Base-by-base conservation (phyloP, 2,888 invertebrate species). In the Cloeon dipterum region DNA sequence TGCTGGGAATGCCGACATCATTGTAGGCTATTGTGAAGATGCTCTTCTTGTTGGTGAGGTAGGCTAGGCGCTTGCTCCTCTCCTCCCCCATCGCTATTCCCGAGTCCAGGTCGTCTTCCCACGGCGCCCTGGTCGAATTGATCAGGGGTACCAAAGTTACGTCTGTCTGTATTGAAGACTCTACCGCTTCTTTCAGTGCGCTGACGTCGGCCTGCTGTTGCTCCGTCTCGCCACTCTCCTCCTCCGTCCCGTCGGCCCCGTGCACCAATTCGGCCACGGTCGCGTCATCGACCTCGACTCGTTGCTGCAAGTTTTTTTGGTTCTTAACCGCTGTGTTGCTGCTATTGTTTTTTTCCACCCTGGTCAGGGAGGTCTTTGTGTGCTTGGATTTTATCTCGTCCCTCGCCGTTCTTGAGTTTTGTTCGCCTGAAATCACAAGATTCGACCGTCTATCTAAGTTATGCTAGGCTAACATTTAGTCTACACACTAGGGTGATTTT, bases 1-100 rank as follows among this genome's bases (percentile, higher is more conserved):
- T 61, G 50, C 81, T 78, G 49, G 76, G 76, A 1, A 83, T 85
- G 45, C 82, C 77, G 48, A 88, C 81, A 49, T 86, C 86, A 49
- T 81, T 82, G 51, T 88, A 89, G 1, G 86, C 86, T 45, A 89
- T 89, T 5, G 85, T 85, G 50, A 89, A 89, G 20, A 89, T 75
- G 52, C 86, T 88, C 52, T 88, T 86, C 59, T 88, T 89, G 49
- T 86, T 85, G 41, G 66, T 46, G 39, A 65, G 52, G 42, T 62
- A 61, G 7, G 42, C 40, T 21, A 32, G 41, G 5, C 40, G 36
- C n/a, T 21, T 54, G 41, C 61, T 51, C 5, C 16, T 18, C 2
- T 14, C 38, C 1, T 25, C 32, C 5, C 29, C 23, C 61, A 81
- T 70, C 5, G 75, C 75, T 44, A 79, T 79, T 1, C 77, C 78